Evolutionary conservation across 2,113 vertebrate species (phyloP).

Genomic region (Seriola dumerili): DNA sequence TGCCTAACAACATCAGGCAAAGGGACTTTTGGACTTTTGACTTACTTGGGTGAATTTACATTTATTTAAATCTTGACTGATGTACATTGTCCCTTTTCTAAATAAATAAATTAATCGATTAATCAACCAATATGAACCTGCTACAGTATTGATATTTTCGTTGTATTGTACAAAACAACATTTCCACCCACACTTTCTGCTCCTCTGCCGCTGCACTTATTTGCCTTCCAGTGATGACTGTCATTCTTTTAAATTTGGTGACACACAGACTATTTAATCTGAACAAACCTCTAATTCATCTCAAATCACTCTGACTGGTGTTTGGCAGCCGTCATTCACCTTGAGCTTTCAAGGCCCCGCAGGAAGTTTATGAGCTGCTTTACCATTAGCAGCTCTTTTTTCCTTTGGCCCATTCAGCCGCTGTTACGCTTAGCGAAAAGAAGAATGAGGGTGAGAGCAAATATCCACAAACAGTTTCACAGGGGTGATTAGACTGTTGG

Average conservation of each 20-base stretch:
- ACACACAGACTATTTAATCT: constrained; percentile 51
- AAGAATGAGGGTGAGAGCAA: constrained; percentile 62
- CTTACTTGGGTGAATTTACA: too few relatives aligned
- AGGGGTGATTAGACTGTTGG: constrained; percentile 71
- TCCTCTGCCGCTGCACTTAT: constrained; percentile 26
- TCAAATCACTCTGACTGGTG: constrained; percentile 44
- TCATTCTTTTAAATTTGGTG: constrained; percentile 44
- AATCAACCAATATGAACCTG: not conserved
- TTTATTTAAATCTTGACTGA: too few relatives aligned
- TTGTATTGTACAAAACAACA: not conserved
- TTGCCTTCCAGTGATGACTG: constrained; percentile 33
- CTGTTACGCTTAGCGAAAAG: constrained; percentile 35
- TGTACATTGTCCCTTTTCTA: too few relatives aligned
- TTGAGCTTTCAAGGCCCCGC: constrained; percentile 26
- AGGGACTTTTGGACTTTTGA: too few relatives aligned
- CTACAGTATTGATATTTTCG: not conserved
- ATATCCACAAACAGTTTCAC: constrained; percentile 66
- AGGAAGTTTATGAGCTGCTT: constrained; percentile 47
- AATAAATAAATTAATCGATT: not conserved
- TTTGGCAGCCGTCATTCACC: constrained; percentile 59
- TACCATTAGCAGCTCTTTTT: constrained; percentile 32
- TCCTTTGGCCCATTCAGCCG: constrained; percentile 28
- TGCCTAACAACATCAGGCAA: too few relatives aligned
- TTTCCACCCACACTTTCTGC: constrained; percentile 8
- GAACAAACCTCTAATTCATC: constrained; percentile 44